Evolutionary conservation across 2,888 invertebrate species (phyloP).

Genomic region (Cerastoderma edule): DNA sequence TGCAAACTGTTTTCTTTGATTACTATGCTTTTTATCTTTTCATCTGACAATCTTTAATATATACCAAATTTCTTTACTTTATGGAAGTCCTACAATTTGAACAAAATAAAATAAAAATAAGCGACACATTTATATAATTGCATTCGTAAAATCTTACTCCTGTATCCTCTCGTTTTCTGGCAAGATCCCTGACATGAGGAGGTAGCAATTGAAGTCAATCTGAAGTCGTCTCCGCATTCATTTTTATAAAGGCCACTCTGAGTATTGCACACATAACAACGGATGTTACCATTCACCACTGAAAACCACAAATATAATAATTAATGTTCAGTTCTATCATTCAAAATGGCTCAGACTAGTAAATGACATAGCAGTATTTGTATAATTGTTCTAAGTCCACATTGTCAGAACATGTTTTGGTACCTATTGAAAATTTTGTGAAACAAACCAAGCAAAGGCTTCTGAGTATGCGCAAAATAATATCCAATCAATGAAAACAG

Average conservation of each 20-base stretch:
- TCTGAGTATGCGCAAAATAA: background rate
- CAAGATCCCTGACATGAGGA: conserved; percentile 42
- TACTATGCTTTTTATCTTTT: background rate
- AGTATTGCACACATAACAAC: conserved; percentile 52
- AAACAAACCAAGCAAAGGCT: background rate
- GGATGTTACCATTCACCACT: conserved; percentile 23
- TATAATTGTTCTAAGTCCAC: no score
- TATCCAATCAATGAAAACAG: background rate
- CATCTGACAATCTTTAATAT: no score
- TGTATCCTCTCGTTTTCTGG: conserved; percentile 47
- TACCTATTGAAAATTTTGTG: background rate
- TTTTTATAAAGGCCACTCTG: conserved; percentile 22
- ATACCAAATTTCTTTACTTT: background rate
- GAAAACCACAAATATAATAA: background rate
- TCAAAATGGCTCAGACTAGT: background rate
- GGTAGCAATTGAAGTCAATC: conserved; percentile 37
- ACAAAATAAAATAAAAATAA: no score
- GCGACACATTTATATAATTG: background rate
- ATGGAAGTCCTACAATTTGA: background rate
- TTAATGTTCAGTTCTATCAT: background rate
- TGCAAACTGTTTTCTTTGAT: no score
- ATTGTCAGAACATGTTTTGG: no score
- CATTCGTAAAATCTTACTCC: conserved; percentile 24
- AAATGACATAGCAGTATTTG: no score
- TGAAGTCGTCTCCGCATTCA: conserved; percentile 52